These are phyloP conservation scores for Athalia cordata DNA, from an alignment of 2,888 invertebrate genomes.

Conservation along the genomic window DNA sequence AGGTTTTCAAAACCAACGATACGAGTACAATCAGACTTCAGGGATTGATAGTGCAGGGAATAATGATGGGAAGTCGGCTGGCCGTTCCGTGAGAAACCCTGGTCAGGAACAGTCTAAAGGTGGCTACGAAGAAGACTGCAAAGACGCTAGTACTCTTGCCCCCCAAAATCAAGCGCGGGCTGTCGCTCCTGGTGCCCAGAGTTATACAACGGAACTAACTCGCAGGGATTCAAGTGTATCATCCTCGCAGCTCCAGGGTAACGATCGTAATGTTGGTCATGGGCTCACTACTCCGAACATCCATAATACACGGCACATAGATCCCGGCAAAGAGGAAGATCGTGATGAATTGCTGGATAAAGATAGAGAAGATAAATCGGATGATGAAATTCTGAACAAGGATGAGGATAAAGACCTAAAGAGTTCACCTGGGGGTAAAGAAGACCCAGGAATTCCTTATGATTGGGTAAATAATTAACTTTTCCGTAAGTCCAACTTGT, in stretches of 20 bases:
- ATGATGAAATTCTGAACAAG: constrained; percentile 71
- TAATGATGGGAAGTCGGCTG: constrained; percentile 45
- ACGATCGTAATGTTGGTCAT: constrained; percentile 35
- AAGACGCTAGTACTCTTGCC: constrained; percentile 59
- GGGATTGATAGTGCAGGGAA: constrained; percentile 45
- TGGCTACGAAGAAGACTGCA: constrained; percentile 58
- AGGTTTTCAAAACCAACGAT: constrained; percentile 48
- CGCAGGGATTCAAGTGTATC: background rate
- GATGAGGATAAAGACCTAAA: constrained; percentile 78
- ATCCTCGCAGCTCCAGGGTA: constrained; percentile 21
- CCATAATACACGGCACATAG: constrained; percentile 65
- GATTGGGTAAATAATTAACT: constrained; percentile 81
- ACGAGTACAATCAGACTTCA: constrained; percentile 47
- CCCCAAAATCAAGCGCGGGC: constrained; percentile 61
- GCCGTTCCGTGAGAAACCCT: constrained; percentile 1
- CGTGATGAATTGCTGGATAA: constrained; percentile 77
- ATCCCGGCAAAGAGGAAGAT: constrained; percentile 75
- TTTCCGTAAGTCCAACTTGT: too few relatives aligned
- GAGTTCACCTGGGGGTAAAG: constrained; percentile 76
- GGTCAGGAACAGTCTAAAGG: constrained; percentile 50
- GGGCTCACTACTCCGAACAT: background rate
- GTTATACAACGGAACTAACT: constrained; percentile 47
- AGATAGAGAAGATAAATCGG: constrained; percentile 76
- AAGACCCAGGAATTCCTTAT: constrained; percentile 89
- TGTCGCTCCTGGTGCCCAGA: constrained; percentile 53